Base-by-base conservation (phyloP, 2,888 invertebrate species). In the Parthenolecanium corni region DNA sequence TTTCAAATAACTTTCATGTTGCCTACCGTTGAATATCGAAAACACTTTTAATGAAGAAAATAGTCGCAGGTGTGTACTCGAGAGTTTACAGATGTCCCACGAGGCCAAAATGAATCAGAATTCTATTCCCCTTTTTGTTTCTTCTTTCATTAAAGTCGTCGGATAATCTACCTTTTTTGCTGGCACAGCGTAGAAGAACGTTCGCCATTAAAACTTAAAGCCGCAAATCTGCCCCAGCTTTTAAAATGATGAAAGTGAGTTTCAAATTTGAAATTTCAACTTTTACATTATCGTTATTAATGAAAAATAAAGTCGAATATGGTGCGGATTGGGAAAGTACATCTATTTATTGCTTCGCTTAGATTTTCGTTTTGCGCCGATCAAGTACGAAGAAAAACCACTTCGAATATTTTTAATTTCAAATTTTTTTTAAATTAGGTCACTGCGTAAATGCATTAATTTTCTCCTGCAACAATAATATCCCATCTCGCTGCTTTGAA, bases 31-130 rank as follows among this genome's bases (percentile, higher is more conserved):
- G 56, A 44, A 56, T 56, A 56, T 56, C 44, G 56, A 42, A 56
- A 56, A 56, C 56, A 40, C 56, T 56, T 56, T 56, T 56, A 56
- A 56, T 56, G 56, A 56, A 56, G 56, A 56, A 52, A 36, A 58
- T 23, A 51, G 62, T 62, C 62, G 52, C 62, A 62, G 62, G 62
- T 62, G 62, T 62, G n/a, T n/a, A 62, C 62, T 51, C 40, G 62
- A 51, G 62, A 62, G 62, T 52, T 62, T 62, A 62, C 62, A 52
- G 62, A 62, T 52, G 62, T 62, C 62, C 62, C 52, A 12, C 31
- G 62, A 51, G 62, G 36, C 56, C 44, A 46, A 56, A 56, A 44
- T 46, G 44, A 56, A 42, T 56, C 56, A 18, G 56, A 42, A 56
- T 56, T 56, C 56, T 25, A 25, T 56, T 54, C 31, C 56, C 46